Percentiles rank a stretch among this genome's conserved stretches.
These are phyloP conservation scores for Acanthococcus lagerstroemiae DNA, from an alignment of 2,888 invertebrate species.

Conservation along the genomic window DNA sequence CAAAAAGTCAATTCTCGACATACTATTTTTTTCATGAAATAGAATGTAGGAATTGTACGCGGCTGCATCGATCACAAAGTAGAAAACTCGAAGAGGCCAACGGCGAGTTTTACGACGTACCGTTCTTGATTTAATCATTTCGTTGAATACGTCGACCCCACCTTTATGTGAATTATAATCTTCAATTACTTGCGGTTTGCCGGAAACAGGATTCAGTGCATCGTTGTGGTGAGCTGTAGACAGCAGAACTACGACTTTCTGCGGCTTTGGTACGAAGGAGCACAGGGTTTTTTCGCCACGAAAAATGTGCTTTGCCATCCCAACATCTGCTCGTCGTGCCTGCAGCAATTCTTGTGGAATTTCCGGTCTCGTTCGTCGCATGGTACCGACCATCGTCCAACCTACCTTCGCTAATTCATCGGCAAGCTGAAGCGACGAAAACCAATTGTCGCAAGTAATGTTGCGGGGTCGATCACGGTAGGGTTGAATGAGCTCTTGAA, in stretches of 20 bases:
- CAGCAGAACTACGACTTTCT: background rate
- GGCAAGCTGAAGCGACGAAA: background rate
- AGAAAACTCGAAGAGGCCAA: no score
- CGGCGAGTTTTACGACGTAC: no score
- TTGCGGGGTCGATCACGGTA: background rate
- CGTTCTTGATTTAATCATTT: background rate
- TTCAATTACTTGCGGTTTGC: background rate
- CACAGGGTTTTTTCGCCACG: background rate
- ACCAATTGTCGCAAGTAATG: background rate
- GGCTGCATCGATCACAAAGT: background rate
- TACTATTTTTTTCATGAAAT: background rate
- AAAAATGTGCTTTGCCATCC: background rate
- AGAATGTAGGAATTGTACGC: background rate
- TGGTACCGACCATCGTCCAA: no score
- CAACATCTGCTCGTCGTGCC: background rate
- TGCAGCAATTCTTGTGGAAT: no score
- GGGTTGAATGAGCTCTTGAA: background rate
- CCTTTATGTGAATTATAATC: background rate
- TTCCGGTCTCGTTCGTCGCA: no score
- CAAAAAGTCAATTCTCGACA: background rate
- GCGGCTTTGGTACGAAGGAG: background rate
- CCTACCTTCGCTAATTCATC: background rate
- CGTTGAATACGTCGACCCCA: background rate
- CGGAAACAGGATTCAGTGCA: background rate
- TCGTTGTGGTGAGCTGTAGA: background rate